Percentiles rank a stretch among this genome's conserved stretches.
phyloP scores from a whole-genome alignment of 2,888 invertebrate genomes.

The Noctua janthina region DNA sequence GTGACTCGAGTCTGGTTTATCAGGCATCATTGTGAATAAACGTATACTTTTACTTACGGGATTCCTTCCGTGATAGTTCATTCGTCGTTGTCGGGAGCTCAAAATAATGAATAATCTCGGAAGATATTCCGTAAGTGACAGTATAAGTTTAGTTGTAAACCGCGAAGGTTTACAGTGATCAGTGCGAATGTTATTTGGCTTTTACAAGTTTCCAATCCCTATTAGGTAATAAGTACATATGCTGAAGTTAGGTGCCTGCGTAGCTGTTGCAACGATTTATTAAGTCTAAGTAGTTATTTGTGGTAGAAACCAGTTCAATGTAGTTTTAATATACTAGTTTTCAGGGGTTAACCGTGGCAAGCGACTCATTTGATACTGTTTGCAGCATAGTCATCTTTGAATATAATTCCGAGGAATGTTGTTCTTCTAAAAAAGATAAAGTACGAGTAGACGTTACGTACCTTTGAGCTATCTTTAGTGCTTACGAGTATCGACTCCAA shows the following conservation, averaged over 20 bases:
- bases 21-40: constrained; percentile 21
- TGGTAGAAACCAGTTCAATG: not conserved
- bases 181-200: constrained; percentile 29
- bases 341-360: not conserved
- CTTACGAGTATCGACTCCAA: constrained; percentile 76
- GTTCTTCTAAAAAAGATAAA: not conserved
- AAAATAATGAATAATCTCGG: too few relatives aligned
- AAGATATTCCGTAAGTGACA: too few relatives aligned
- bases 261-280: not conserved
- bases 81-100: too few relatives aligned
- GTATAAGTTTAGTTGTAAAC: too few relatives aligned
- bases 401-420: not conserved
- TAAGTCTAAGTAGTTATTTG: not conserved
- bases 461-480: constrained; percentile 68
- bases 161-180: not conserved
- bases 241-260: not conserved
- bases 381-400: not conserved
- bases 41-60: too few relatives aligned
- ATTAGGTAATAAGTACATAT: not conserved
- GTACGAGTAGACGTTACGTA: not conserved
- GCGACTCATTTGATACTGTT: not conserved
- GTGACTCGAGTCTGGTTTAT: constrained; percentile 34
- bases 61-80: too few relatives aligned
- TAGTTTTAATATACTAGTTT: too few relatives aligned
- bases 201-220: constrained; percentile 21